Base-by-base conservation (phyloP, 1,140 invertebrate species). In the Neodiprion pinetum region DNA sequence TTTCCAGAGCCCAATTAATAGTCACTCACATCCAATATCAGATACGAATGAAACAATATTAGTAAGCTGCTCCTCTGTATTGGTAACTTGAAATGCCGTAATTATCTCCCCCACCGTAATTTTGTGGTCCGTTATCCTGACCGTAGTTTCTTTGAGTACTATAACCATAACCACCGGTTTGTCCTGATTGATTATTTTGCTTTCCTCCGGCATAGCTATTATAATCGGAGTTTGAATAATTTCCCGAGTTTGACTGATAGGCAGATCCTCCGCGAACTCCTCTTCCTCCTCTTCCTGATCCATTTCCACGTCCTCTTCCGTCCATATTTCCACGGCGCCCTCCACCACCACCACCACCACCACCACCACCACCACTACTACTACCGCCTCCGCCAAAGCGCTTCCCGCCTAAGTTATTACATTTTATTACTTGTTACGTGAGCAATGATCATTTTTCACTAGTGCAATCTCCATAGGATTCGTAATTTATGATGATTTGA, bases 181-280 rank as follows among this genome's bases (percentile, higher is more conserved):
- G 11, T 81, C 70, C 48, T 50, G 48, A 23, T 53, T 81, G 82
- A 70, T 71, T 61, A 67, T 72, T 73, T 69, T 61, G 49, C 77
- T 67, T 78, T 80, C 71, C 79, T 61, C 53, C 73, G 70, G 71
- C 48, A 17, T 17, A 47, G 70, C 17, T 80, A 72, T 76, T 81
- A 23, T 86, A 86, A 76, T 85, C 80, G 12, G 82, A 79, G 68
- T 76, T 78, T 23, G 83, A 79, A 72, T 85, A 86, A 73, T 74
- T 75, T 9, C 23, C 80, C 17, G 77, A 76, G 21, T 69, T 67
- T 66, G 80, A 76, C 23, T 81, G 83, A 74, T 81, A 87, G 70
- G 82, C 77, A 67, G 61, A 80, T 48, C 76, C 75, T 23, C 76
- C 53, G 40, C 75, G 74, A 48, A 75, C 49, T 12, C 85, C 84